These are phyloP conservation scores for Chrysemys picta DNA, from an alignment of 2,113 vertebrate species.

Conservation along the genomic window DNA sequence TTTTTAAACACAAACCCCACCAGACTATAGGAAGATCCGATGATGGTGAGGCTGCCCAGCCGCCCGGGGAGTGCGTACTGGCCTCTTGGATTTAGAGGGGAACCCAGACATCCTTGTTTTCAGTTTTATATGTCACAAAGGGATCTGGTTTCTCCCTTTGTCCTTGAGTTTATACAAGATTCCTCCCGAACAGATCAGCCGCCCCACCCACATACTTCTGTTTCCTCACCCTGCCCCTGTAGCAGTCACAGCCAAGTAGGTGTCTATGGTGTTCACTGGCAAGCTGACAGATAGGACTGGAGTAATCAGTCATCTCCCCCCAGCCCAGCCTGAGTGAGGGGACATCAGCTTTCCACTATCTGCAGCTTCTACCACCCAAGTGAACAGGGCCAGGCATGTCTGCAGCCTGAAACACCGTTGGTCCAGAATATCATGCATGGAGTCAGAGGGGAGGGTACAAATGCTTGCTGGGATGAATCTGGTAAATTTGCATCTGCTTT, in stretches of 20 bases:
- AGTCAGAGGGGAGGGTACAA: background rate
- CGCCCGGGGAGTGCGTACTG: background rate
- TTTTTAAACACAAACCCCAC: background rate
- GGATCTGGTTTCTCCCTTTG: background rate
- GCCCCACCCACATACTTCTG: background rate
- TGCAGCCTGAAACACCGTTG: background rate
- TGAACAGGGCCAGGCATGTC: background rate
- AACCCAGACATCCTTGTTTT: background rate
- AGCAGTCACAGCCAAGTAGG: background rate
- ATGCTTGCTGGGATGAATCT: background rate
- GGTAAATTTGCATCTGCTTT: background rate
- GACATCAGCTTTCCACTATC: background rate
- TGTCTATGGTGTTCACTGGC: background rate
- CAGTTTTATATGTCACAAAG: background rate
- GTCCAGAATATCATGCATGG: background rate
- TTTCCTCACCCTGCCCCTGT: background rate
- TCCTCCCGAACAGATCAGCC: background rate
- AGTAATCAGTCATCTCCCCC: background rate
- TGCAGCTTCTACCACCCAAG: background rate
- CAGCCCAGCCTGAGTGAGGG: background rate
- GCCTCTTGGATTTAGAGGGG: background rate
- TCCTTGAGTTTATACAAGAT: background rate
- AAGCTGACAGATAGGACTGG: background rate
- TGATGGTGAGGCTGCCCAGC: background rate
- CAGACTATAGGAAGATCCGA: background rate